phyloP scores from a whole-genome alignment of 1,140 invertebrate genomes.

The Telenomus remus region DNA sequence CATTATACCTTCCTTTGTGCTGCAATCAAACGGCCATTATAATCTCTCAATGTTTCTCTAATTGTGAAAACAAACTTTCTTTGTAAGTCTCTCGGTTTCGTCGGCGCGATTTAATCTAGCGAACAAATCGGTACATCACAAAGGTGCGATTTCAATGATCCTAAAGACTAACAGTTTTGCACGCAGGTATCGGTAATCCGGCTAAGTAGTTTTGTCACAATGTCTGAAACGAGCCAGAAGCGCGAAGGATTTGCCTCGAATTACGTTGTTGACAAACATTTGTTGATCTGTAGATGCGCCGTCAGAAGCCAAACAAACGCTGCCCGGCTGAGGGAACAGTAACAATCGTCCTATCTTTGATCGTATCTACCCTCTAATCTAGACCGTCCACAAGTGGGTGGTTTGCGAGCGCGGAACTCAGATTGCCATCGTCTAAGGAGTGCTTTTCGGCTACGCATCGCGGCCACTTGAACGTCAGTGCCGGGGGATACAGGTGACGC shows the following conservation, averaged over 20 bases:
- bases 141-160: constrained; percentile 1
- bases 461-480: constrained; percentile 48
- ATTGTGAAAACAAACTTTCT: neutral
- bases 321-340: constrained; percentile 34
- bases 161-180: constrained; percentile 35
- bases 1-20: constrained; percentile 33
- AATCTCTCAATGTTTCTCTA: constrained; percentile 2
- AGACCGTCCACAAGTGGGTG: constrained; percentile 44
- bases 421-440: constrained; percentile 39
- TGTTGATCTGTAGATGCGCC: constrained; percentile 39
- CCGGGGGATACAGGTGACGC: constrained; percentile 47
- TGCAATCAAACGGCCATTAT: constrained; percentile 15
- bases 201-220: constrained; percentile 38
- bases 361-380: constrained; percentile 56
- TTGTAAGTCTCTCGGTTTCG: too few relatives aligned
- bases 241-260: constrained; percentile 58
- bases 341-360: constrained; percentile 48
- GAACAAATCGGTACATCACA: neutral
- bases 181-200: constrained; percentile 46
- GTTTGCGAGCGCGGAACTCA: constrained; percentile 26
- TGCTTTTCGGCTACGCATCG: constrained; percentile 29
- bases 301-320: constrained; percentile 51
- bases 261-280: constrained; percentile 68
- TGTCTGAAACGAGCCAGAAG: constrained; percentile 27
- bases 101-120: neutral